phyloP scores from a whole-genome alignment of 2,888 invertebrate genomes.

The Drosophila antonietae region DNA sequence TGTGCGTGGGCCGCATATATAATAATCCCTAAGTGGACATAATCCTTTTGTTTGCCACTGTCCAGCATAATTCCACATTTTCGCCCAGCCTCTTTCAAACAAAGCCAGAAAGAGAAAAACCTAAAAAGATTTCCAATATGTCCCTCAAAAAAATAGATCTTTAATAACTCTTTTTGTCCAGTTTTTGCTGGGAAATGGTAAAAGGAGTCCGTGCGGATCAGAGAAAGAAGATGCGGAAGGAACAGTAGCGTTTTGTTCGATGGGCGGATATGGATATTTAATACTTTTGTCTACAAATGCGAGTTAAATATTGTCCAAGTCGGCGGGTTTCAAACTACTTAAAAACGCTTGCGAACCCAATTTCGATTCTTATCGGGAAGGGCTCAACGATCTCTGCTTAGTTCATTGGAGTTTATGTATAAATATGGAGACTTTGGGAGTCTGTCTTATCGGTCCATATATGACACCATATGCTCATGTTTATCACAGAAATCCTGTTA shows the following conservation, averaged over 20 bases:
- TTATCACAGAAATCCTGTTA: constrained; percentile 60
- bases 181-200: constrained; percentile 43
- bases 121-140: constrained; percentile 20
- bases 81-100: constrained; percentile 40
- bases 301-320: constrained; percentile 60
- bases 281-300: constrained; percentile 65
- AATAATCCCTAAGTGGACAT: constrained; percentile 78
- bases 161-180: constrained; percentile 71
- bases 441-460: constrained; percentile 20
- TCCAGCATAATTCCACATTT: constrained; percentile 59
- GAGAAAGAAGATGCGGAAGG: constrained; percentile 42
- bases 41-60: constrained; percentile 74
- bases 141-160: constrained; percentile 38
- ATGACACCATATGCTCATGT: constrained; percentile 62
- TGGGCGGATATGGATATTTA: constrained; percentile 77
- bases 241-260: constrained; percentile 64
- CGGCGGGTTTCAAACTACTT: constrained; percentile 52
- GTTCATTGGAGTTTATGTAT: not conserved
- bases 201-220: constrained; percentile 37
- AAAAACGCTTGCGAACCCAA: constrained; percentile 7
- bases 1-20: constrained; percentile 55
- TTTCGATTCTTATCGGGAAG: constrained; percentile 49
- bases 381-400: not conserved
- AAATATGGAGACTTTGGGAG: not conserved
- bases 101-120: constrained; percentile 6